Conservation (phyloP, 2,797 vertebrate genomes). For the Notolabrus celidotus region DNA sequence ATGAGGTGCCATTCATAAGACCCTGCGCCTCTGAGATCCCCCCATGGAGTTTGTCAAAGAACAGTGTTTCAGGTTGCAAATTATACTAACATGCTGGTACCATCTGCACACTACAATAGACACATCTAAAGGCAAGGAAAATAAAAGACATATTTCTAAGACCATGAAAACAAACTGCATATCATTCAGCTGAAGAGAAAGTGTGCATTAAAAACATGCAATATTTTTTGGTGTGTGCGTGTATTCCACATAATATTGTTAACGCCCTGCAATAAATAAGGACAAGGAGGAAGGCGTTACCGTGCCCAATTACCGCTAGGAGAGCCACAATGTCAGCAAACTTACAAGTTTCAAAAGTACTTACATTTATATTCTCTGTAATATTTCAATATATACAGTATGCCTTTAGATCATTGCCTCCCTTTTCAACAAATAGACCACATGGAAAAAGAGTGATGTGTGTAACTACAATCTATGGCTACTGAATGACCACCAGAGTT, state of each 20-base stretch:
- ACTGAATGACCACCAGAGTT: not conserved
- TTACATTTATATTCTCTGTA: not conserved
- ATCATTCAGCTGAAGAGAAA: slow-evolving; percentile 36
- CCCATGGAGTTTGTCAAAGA: slow-evolving; percentile 74
- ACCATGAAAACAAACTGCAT: slow-evolving; percentile 54
- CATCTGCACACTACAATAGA: slow-evolving; percentile 66
- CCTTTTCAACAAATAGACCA: not conserved
- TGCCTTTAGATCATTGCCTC: not conserved
- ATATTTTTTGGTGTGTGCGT: slow-evolving; percentile 23
- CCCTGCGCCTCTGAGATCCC: slow-evolving; percentile 73
- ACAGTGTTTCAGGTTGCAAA: slow-evolving; percentile 70
- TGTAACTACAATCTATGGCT: not conserved
- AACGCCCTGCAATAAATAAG: slow-evolving; percentile 33
- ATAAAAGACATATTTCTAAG: slow-evolving; percentile 28
- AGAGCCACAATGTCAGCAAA: slow-evolving; percentile 8
- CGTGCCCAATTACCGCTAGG: too few relatives aligned
- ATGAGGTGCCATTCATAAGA: slow-evolving; percentile 71
- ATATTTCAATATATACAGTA: not conserved
- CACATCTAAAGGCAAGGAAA: slow-evolving; percentile 59
- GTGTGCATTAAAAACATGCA: slow-evolving; percentile 62
- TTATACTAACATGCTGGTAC: slow-evolving; percentile 68
- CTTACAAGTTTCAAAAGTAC: too few relatives aligned
- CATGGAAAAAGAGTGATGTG: not conserved
- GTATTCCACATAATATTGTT: slow-evolving; percentile 45
- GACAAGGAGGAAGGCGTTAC: slow-evolving; percentile 4